Evolutionary conservation across 1,140 invertebrate species (phyloP), one percentile per base, ranked within the genome.

Genomic region (Drosophila willistoni): DNA sequence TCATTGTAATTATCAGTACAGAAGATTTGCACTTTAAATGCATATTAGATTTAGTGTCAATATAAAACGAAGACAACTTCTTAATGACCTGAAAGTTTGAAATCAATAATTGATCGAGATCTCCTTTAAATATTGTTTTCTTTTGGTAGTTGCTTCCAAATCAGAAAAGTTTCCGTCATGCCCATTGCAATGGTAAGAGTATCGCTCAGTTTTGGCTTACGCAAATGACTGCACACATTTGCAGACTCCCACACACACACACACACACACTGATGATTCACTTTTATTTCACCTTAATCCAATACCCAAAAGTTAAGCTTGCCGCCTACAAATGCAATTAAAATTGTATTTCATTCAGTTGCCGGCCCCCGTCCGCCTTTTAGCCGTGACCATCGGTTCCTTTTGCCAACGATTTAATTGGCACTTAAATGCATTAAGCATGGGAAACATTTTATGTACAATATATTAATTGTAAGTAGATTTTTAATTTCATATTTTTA

Each of bases 371-470:
- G n/a, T 33, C 61, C 41, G 57, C 59, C 60, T 14, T 44, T 42
- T 42, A n/a, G 41, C 14, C 42, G 14, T 7, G 17, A 19, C 56
- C 25, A 36, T 29, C 29, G 29, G 6, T 64, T 12, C 19, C 33
- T 56, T 36, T 71, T 62, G 61, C 56, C 74, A 60, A 47, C 44
- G 74, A 77, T 77, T 77, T 77, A 77, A 77, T 77, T 77, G 75
- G 63, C 75, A 77, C 74, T 77, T 77, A 77, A 77, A 77, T 68
- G 74, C 75, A 82, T 75, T 82, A 82, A 71, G 79, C 66, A 72
- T 51, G 63, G 42, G 60, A 65, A 70, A 63, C 65, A 81, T 65
- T 81, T 66, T 64, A 68, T 54, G 56, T 66, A 22, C 44, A 51
- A 51, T 51, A 51, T 51, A 51, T 51, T 51, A n/a, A n/a, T n/a